A percentile compares a stretch with the other conserved stretches of the same genome.
These are phyloP conservation scores for Hoplostethus atlanticus DNA, from an alignment of 2,797 vertebrate species.

Conservation along the genomic window DNA sequence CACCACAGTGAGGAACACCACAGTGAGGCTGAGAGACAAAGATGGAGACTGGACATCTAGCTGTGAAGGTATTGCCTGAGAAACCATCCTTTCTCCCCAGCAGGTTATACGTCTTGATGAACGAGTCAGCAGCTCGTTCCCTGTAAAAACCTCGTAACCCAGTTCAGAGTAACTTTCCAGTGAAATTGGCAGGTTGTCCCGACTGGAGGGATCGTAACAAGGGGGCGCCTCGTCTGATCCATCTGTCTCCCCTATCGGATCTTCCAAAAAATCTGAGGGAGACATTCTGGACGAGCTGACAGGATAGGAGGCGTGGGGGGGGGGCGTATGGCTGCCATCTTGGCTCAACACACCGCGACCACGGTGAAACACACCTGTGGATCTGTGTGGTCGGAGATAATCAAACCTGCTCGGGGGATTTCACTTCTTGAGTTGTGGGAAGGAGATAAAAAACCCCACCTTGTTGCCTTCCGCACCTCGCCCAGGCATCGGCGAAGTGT, in stretches of 20 bases:
- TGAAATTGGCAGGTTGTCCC: conserved; percentile 45
- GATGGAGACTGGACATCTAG: neutral
- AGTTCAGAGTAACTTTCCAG: conserved; percentile 39
- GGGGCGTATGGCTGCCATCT: conserved; percentile 50
- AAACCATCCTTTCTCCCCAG: neutral
- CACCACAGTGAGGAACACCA: too few species aligned
- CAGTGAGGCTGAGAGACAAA: too few species aligned
- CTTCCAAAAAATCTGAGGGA: conserved; percentile 51
- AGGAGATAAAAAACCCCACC: neutral
- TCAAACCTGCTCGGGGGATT: neutral
- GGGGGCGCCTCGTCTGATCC: conserved; percentile 39
- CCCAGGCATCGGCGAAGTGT: conserved; percentile 16
- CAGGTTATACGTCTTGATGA: conserved; percentile 14
- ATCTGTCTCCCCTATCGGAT: conserved; percentile 61
- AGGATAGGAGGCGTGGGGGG: conserved; percentile 27
- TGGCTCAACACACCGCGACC: conserved; percentile 43
- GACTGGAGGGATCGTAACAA: conserved; percentile 36
- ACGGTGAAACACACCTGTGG: conserved; percentile 67
- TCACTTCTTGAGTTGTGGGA: conserved; percentile 10
- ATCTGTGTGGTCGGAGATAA: conserved; percentile 39
- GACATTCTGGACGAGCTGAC: conserved; percentile 60
- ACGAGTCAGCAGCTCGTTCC: conserved; percentile 31
- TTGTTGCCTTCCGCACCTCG: neutral
- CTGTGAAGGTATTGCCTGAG: conserved; percentile 2
- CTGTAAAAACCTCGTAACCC: conserved; percentile 13